phyloP scores from a whole-genome alignment of 2,888 invertebrate species.

The Parnassius orleans region DNA sequence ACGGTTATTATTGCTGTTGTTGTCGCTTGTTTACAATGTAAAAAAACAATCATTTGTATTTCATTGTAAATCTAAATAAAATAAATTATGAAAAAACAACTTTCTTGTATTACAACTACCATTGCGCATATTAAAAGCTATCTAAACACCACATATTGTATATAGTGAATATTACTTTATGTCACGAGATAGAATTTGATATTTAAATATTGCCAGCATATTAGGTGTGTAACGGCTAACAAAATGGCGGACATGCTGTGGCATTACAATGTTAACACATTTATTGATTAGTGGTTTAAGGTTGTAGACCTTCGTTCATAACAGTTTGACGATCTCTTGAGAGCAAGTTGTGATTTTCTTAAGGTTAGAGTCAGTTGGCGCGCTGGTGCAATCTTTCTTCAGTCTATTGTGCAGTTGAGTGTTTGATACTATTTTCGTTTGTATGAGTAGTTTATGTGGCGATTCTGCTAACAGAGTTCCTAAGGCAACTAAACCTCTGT shows the following conservation, averaged over 20 bases:
- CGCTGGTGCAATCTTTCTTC: constrained; percentile 56
- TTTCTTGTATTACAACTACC: constrained; percentile 12
- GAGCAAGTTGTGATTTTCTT: constrained; percentile 64
- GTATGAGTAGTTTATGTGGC: constrained; percentile 61
- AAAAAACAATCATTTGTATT: constrained; percentile 9
- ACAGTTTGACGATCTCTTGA: constrained; percentile 65
- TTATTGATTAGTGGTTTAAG: constrained; percentile 26
- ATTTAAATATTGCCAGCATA: background rate
- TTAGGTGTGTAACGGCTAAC: background rate
- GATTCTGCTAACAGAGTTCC: constrained; percentile 85
- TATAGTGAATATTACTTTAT: background rate
- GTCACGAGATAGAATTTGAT: background rate
- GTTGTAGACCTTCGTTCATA: constrained; percentile 49
- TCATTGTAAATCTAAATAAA: constrained; percentile 13
- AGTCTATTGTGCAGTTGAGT: constrained; percentile 57
- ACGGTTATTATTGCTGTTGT: constrained; percentile 24
- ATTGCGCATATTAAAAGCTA: constrained; percentile 7
- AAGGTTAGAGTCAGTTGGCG: constrained; percentile 49
- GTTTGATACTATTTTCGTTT: constrained; percentile 63
- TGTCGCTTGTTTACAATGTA: constrained; percentile 15
- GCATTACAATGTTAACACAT: constrained; percentile 33
- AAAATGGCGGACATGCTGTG: background rate
- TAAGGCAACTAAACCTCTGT: constrained; percentile 87
- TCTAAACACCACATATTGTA: background rate
- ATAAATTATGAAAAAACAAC: constrained; percentile 1